phyloP scores from a whole-genome alignment of 2,888 invertebrate genomes.

The Hydrotaea cyrtoneurina region DNA sequence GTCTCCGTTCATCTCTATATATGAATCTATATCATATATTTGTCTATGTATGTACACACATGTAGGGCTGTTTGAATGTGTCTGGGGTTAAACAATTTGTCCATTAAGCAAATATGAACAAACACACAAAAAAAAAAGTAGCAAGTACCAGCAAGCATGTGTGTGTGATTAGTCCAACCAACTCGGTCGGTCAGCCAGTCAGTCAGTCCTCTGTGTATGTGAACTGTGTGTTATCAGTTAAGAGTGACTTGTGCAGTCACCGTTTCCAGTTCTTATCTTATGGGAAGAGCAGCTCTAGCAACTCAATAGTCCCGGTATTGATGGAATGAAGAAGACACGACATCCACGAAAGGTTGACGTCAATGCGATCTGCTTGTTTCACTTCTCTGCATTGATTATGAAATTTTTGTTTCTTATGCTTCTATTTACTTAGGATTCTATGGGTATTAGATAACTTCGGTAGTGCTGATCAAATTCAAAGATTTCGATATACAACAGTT shows the following conservation, averaged over 20 bases:
- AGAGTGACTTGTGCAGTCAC: conserved; percentile 29
- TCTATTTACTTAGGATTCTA: conserved; percentile 2
- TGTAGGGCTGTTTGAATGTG: background rate
- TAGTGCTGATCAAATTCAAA: background rate
- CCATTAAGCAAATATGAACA: conserved; percentile 32
- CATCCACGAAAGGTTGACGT: background rate
- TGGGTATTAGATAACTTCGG: background rate
- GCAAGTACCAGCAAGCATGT: background rate
- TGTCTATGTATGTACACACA: background rate
- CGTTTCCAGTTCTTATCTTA: conserved; percentile 21
- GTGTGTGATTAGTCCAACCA: background rate
- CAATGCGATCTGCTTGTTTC: background rate
- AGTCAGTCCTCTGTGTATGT: background rate
- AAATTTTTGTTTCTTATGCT: background rate
- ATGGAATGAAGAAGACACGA: background rate
- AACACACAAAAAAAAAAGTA: background rate
- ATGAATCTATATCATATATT: background rate
- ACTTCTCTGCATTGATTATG: conserved; percentile 18
- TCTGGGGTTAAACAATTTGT: conserved; percentile 31
- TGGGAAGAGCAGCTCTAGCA: conserved; percentile 20
- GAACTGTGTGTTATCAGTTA: conserved; percentile 19
- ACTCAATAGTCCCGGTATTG: conserved; percentile 9
- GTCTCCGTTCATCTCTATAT: background rate
- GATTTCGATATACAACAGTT: background rate
- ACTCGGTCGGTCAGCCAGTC: background rate